Percentiles rank a stretch among this genome's conserved stretches.
phyloP scores from a whole-genome alignment of 2,113 vertebrate species.

The Eptesicus fuscus region DNA sequence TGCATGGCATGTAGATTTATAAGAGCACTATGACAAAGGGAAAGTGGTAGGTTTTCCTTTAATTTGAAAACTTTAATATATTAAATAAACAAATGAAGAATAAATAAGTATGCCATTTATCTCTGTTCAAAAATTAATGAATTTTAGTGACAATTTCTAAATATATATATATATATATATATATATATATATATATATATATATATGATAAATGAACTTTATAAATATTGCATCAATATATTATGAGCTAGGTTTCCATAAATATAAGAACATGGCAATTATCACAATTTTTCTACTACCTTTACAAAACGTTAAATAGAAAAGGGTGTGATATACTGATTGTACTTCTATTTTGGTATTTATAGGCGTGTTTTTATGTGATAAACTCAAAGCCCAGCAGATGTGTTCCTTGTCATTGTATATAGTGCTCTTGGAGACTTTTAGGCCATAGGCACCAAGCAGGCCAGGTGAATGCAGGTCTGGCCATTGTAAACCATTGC shows the following conservation, averaged over 20 bases:
- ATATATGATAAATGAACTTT: background rate
- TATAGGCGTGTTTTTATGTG: background rate
- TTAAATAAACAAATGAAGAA: conserved; percentile 41
- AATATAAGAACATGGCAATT: background rate
- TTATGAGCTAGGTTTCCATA: conserved; percentile 18
- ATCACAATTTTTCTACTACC: background rate
- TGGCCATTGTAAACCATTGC: too few relatives aligned
- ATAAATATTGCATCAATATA: conserved; percentile 13
- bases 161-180: conserved; percentile 31
- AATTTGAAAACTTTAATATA: conserved; percentile 34
- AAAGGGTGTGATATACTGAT: background rate
- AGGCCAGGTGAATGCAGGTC: background rate
- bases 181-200: too few relatives aligned
- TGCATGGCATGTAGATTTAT: background rate
- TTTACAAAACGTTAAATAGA: background rate
- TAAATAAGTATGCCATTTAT: conserved; percentile 29
- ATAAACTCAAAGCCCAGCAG: background rate
- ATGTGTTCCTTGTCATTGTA: background rate
- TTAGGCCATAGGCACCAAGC: background rate
- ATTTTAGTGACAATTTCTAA: conserved; percentile 29
- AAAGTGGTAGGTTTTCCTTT: background rate
- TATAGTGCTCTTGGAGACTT: background rate
- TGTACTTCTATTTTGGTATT: background rate
- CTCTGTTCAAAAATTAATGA: conserved; percentile 49
- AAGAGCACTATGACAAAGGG: background rate